Percentiles rank a stretch among this genome's conserved stretches.
These are phyloP conservation scores for Drosophila tripunctata DNA, from an alignment of 2,888 invertebrate species.

Conservation along the genomic window DNA sequence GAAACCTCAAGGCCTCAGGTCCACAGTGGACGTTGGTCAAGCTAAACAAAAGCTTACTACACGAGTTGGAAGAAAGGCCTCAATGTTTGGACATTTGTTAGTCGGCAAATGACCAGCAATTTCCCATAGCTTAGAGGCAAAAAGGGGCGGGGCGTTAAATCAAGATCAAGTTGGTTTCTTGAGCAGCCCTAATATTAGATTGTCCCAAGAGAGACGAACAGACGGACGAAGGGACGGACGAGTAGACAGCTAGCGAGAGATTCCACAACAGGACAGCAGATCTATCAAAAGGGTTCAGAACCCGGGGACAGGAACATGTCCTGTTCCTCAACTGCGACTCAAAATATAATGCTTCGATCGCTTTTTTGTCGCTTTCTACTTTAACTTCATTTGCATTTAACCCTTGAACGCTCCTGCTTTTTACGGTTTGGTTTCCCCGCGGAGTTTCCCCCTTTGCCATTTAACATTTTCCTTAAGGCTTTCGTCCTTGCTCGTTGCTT, in stretches of 20 bases:
- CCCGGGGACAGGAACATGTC: constrained; percentile 38
- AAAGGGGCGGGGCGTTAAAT: neutral
- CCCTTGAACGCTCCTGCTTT: constrained; percentile 43
- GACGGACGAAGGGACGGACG: neutral
- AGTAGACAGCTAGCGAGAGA: neutral
- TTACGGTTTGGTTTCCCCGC: constrained; percentile 48
- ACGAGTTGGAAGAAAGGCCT: constrained; percentile 19
- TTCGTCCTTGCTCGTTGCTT: constrained; percentile 11
- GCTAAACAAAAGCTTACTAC: constrained; percentile 22
- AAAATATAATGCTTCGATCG: constrained; percentile 17
- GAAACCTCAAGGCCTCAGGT: constrained; percentile 42
- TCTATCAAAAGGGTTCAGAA: constrained; percentile 59
- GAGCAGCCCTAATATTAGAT: neutral
- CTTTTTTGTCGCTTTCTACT: constrained; percentile 11
- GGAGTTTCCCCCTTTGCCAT: constrained; percentile 34
- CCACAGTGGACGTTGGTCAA: constrained; percentile 41
- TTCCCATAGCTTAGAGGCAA: neutral
- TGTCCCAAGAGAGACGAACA: constrained; percentile 9
- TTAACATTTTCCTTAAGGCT: neutral
- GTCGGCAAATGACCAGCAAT: constrained; percentile 12
- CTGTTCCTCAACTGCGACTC: constrained; percentile 43
- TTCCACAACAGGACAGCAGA: constrained; percentile 27
- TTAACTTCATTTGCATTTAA: constrained; percentile 66
- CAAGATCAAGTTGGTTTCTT: constrained; percentile 50
- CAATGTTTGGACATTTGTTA: constrained; percentile 43